Evolutionary conservation across 2,797 vertebrate species (phyloP).

Genomic region (Neomorphus geoffroyi): DNA sequence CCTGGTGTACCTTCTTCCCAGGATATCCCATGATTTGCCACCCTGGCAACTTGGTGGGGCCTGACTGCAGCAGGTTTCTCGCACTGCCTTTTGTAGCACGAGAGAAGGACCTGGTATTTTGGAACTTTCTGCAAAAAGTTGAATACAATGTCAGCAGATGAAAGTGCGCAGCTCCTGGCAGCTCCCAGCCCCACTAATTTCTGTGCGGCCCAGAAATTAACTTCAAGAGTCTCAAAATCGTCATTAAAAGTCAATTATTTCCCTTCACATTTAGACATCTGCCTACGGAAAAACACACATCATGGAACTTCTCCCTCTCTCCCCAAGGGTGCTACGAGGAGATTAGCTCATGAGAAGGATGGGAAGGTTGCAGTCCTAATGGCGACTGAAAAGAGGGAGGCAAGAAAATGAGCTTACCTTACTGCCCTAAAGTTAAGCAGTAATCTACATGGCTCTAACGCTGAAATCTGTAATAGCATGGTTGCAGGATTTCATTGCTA

Average conservation of each 20-base stretch:
- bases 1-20: neutral
- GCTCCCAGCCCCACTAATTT: neutral
- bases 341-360: neutral
- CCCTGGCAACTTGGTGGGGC: neutral
- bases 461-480: neutral
- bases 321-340: neutral
- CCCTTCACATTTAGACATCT: constrained; percentile 10
- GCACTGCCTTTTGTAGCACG: neutral
- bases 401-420: constrained; percentile 9
- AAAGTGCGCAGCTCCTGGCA: neutral
- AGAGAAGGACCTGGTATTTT: neutral
- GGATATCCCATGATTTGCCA: constrained; percentile 22
- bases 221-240: constrained; percentile 10
- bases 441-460: neutral
- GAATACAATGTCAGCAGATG: neutral
- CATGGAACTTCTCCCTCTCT: neutral
- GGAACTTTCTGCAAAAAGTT: neutral
- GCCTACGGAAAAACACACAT: neutral
- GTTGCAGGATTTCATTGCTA: neutral
- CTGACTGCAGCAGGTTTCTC: neutral
- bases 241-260: constrained; percentile 56
- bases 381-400: neutral
- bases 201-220: constrained; percentile 22
- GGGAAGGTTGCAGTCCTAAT: neutral
- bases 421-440: neutral